These are phyloP conservation scores for Siderastrea radians DNA, from an alignment of 92 coral and sea anemone species.

Conservation along the genomic window DNA sequence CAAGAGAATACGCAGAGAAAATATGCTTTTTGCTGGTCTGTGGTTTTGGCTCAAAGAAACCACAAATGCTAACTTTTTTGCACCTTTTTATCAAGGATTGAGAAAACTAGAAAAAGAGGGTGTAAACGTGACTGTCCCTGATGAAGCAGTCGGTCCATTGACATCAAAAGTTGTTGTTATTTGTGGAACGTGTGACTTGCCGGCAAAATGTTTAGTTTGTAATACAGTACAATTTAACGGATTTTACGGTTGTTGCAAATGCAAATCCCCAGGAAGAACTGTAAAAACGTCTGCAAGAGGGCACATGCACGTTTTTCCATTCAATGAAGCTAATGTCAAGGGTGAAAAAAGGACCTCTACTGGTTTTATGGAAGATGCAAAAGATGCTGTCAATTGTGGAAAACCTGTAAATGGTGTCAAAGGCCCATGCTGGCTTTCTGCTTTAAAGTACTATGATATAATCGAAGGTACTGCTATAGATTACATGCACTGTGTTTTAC, in stretches of 20 bases:
- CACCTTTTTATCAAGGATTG: conserved; percentile 42
- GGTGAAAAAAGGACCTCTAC: conserved; percentile 50
- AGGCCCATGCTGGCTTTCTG: conserved; percentile 49
- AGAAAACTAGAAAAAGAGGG: conserved; percentile 58
- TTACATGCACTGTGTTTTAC: conserved; percentile 63
- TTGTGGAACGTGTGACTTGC: conserved; percentile 58
- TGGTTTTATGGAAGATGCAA: conserved; percentile 29
- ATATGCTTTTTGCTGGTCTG: conserved; percentile 73
- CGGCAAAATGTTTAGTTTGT: conserved; percentile 65
- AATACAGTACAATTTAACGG: conserved; percentile 73
- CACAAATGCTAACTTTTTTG: conserved; percentile 38
- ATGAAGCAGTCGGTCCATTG: conserved; percentile 17
- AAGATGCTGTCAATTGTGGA: conserved; percentile 29
- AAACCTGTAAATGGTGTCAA: conserved; percentile 33
- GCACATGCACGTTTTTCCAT: conserved; percentile 57
- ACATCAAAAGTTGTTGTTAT: conserved; percentile 40
- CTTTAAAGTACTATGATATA: conserved; percentile 22
- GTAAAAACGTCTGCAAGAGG: conserved; percentile 50
- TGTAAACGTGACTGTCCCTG: conserved; percentile 27
- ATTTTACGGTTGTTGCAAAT: conserved; percentile 67
- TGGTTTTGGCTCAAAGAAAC: conserved; percentile 75
- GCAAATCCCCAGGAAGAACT: conserved; percentile 60
- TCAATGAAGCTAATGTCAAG: conserved; percentile 43
- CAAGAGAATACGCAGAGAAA: conserved; percentile 63
- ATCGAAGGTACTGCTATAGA: conserved; percentile 53